Evolutionary conservation across 2,113 vertebrate genomes (phyloP).

Genomic region (Lynx canadensis): DNA sequence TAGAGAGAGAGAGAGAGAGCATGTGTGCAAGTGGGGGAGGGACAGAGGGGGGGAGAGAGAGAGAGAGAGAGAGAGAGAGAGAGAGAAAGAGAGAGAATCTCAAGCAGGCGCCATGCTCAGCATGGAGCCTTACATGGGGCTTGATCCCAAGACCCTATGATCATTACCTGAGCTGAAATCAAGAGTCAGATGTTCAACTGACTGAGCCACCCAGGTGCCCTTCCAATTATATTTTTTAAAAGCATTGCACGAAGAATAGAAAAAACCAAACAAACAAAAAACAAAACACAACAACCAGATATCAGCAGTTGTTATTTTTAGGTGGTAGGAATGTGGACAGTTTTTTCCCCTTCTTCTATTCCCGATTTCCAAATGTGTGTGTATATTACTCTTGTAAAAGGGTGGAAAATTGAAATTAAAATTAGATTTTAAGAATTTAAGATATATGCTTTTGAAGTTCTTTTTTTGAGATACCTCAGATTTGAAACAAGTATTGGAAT

Average conservation of each 20-base stretch:
- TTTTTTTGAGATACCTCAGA: not conserved
- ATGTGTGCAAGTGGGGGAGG: too few species aligned
- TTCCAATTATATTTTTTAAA: not conserved
- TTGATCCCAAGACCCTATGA: too few species aligned
- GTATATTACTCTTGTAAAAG: not conserved
- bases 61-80: too few species aligned
- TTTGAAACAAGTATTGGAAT: not conserved
- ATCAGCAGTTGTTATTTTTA: not conserved
- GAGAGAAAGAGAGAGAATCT: too few species aligned
- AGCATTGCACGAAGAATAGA: not conserved
- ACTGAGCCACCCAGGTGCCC: too few species aligned
- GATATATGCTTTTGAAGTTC: not conserved
- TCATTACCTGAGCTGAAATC: too few species aligned
- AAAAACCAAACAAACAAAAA: not conserved
- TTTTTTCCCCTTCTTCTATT: not conserved
- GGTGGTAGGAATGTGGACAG: not conserved
- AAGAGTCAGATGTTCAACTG: too few species aligned
- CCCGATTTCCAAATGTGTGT: not conserved
- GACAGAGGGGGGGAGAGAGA: too few species aligned
- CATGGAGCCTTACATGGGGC: too few species aligned
- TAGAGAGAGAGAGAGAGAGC: too few species aligned
- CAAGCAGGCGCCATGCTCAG: too few species aligned
- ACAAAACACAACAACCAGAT: not conserved
- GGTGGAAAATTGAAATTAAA: not conserved
- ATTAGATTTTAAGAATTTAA: slow-evolving; percentile 10